Conservation (phyloP, 2,888 invertebrate genomes). For the Gari tellinella region DNA sequence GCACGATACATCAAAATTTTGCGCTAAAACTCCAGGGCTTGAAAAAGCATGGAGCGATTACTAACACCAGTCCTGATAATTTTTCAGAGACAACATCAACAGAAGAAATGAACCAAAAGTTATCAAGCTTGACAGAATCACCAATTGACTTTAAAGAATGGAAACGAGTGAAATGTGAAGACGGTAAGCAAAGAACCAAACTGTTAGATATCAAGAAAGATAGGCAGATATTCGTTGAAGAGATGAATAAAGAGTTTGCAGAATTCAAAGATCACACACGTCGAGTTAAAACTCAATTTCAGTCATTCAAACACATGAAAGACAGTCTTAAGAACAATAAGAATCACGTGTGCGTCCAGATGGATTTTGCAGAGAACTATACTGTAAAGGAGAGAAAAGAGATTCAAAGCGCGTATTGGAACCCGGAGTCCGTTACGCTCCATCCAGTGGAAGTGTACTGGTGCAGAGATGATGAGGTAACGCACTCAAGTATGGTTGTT, state of each 20-base stretch:
- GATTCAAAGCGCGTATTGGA: slow-evolving; percentile 21
- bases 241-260: slow-evolving; percentile 11
- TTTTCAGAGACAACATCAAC: slow-evolving; percentile 5
- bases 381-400: slow-evolving; percentile 23
- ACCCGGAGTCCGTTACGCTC: slow-evolving; percentile 4
- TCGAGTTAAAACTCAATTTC: slow-evolving; percentile 16
- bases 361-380: slow-evolving; percentile 29
- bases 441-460: slow-evolving; percentile 19
- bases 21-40: slow-evolving; percentile 23
- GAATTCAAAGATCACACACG: slow-evolving; percentile 12
- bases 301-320: slow-evolving; percentile 30
- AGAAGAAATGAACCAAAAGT: slow-evolving; percentile 10
- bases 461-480: slow-evolving; percentile 5
- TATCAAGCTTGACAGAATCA: no score
- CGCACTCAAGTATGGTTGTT: slow-evolving; percentile 18
- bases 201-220: slow-evolving; percentile 16
- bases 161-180: slow-evolving; percentile 32
- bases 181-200: slow-evolving; percentile 33
- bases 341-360: slow-evolving; percentile 30
- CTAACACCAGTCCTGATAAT: slow-evolving; percentile 28
- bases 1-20: slow-evolving; percentile 29
- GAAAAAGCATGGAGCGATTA: slow-evolving; percentile 7
- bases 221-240: slow-evolving; percentile 8
- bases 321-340: slow-evolving; percentile 11
- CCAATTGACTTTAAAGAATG: slow-evolving; percentile 14